These are phyloP conservation scores for human (Homo sapiens) DNA, from an alignment of 2,113 vertebrate species.

Conservation along the genomic window DNA sequence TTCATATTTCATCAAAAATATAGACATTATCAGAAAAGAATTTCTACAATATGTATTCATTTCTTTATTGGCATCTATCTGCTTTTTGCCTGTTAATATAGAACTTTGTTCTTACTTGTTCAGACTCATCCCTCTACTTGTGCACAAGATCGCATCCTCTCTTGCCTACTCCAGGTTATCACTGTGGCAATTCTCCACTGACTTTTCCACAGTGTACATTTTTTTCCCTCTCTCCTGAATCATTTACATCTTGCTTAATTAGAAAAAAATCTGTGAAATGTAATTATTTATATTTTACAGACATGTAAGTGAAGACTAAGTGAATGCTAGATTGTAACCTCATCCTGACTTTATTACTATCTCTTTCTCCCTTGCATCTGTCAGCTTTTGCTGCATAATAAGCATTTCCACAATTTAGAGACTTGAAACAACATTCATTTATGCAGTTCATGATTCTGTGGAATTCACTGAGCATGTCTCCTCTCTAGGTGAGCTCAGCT, in stretches of 20 bases:
- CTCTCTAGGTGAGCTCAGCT: background rate
- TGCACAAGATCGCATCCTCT: background rate
- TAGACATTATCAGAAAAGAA: background rate
- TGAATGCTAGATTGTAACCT: no score
- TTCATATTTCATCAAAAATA: background rate
- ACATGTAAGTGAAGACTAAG: background rate
- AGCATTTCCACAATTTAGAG: background rate
- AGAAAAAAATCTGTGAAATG: background rate
- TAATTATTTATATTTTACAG: background rate
- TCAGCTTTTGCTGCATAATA: background rate
- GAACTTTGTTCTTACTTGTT: background rate
- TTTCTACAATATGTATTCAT: no score
- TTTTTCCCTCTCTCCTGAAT: no score
- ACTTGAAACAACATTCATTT: background rate
- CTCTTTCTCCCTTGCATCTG: background rate
- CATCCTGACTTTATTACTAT: background rate
- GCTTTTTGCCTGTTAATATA: background rate
- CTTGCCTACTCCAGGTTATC: background rate
- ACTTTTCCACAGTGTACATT: background rate
- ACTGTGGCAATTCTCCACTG: background rate
- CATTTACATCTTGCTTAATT: background rate
- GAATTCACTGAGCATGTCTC: background rate
- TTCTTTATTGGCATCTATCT: background rate
- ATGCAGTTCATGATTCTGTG: background rate
- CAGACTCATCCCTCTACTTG: background rate